Evolutionary conservation across 1,140 invertebrate genomes (phyloP).

Genomic region (Nilaparvata lugens): DNA sequence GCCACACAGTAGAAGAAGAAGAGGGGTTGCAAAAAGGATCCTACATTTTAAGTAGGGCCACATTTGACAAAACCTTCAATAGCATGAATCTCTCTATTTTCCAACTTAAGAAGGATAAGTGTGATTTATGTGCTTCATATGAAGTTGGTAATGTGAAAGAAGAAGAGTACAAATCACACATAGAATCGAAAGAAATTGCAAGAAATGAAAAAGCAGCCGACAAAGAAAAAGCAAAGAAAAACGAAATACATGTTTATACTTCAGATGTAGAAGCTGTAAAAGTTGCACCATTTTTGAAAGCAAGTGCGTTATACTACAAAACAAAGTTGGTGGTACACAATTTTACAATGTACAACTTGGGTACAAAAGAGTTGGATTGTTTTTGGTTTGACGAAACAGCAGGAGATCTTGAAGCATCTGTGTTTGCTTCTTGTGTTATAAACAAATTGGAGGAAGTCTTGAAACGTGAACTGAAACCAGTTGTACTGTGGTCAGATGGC

Average conservation of each 20-base stretch:
- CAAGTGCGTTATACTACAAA: constrained; percentile 30
- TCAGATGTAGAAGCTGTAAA: constrained; percentile 28
- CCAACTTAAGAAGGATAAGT: constrained; percentile 5
- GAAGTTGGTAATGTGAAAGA: constrained; percentile 14
- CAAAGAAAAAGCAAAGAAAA: constrained; percentile 12
- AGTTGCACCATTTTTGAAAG: constrained; percentile 25
- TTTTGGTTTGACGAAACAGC: neutral
- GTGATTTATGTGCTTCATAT: constrained; percentile 2
- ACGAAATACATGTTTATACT: constrained; percentile 17
- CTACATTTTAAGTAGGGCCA: neutral
- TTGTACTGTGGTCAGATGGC: constrained; percentile 22
- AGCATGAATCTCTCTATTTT: neutral
- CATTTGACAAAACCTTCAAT: constrained; percentile 1
- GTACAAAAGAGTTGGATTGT: constrained; percentile 10
- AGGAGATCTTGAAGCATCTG: neutral
- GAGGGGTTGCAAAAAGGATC: neutral
- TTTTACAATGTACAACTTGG: constrained; percentile 28
- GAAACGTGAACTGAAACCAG: neutral
- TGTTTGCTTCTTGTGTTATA: neutral
- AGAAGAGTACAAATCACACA: constrained; percentile 15
- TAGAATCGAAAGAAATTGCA: constrained; percentile 7
- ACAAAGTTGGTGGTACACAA: constrained; percentile 31
- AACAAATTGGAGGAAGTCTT: neutral
- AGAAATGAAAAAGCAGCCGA: constrained; percentile 12
- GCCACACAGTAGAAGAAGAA: neutral